Conservation (phyloP, 2,113 vertebrate species). For the Hippocampus comes region DNA sequence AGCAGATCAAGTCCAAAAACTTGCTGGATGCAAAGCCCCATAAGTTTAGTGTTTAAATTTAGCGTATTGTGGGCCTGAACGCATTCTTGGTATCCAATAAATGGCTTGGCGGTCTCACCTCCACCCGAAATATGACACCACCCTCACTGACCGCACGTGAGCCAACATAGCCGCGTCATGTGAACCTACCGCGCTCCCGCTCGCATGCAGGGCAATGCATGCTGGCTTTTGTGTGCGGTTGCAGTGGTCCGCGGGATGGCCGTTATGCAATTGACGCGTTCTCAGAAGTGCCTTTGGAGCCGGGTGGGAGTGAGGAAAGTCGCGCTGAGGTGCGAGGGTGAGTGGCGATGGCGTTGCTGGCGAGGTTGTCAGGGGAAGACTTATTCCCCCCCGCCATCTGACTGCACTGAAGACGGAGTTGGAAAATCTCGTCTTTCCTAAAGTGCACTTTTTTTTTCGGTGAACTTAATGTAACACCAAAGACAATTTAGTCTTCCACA, state of each 20-base stretch:
- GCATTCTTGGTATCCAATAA: not conserved
- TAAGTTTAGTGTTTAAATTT: no score
- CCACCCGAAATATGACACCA: slow-evolving; percentile 34
- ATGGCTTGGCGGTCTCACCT: slow-evolving; percentile 17
- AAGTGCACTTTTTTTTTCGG: not conserved
- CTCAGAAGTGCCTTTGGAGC: slow-evolving; percentile 55
- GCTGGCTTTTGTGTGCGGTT: slow-evolving; percentile 49
- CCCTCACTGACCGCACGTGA: slow-evolving; percentile 12
- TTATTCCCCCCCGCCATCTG: not conserved
- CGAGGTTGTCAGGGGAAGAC: slow-evolving; percentile 18
- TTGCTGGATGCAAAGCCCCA: not conserved
- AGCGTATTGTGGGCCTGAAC: not conserved
- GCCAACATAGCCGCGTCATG: slow-evolving; percentile 39
- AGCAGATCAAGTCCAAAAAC: slow-evolving; percentile 2
- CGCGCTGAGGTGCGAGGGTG: slow-evolving; percentile 57
- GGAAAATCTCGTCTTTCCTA: not conserved
- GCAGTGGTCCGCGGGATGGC: slow-evolving; percentile 38
- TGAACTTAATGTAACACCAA: not conserved
- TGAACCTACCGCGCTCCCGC: slow-evolving; percentile 31
- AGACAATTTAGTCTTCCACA: not conserved
- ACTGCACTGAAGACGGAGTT: not conserved
- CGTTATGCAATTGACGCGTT: slow-evolving; percentile 50
- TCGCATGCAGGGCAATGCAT: slow-evolving; percentile 27
- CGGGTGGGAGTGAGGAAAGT: slow-evolving; percentile 48
- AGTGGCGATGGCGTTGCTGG: slow-evolving; percentile 34